phyloP scores from a whole-genome alignment of 1,140 invertebrate genomes.

The Bilobella aurantiaca region DNA sequence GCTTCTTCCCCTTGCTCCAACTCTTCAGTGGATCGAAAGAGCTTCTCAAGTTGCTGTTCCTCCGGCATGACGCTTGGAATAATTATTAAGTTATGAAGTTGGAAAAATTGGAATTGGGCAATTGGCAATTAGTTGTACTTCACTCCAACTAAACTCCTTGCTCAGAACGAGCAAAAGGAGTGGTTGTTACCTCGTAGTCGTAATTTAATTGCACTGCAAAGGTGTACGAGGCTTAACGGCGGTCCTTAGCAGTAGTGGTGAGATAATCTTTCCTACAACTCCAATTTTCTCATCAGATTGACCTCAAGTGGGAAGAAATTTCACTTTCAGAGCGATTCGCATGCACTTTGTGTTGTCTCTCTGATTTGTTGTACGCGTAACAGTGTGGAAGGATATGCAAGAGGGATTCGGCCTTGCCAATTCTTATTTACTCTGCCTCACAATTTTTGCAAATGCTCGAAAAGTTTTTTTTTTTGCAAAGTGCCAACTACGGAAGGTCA shows the following conservation, averaged over 20 bases:
- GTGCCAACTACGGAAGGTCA: not conserved
- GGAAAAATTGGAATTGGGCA: not conserved
- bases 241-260: too few species aligned
- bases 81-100: not conserved
- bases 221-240: not conserved
- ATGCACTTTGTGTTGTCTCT: too few species aligned
- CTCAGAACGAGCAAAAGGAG: not conserved
- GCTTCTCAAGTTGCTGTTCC: conserved; percentile 9
- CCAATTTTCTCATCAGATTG: not conserved
- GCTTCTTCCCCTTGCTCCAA: conserved; percentile 10
- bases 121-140: not conserved
- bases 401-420: not conserved
- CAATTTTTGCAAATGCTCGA: too few species aligned
- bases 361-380: too few species aligned
- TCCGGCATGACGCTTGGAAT: conserved; percentile 10
- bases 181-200: not conserved
- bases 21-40: conserved; percentile 15
- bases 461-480: too few species aligned
- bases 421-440: too few species aligned
- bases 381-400: not conserved
- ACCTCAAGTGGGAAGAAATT: not conserved
- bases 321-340: not conserved
- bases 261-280: not conserved
- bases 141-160: not conserved
- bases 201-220: not conserved